phyloP scores from a whole-genome alignment of 2,888 invertebrate species.

The Auanema sp. region DNA sequence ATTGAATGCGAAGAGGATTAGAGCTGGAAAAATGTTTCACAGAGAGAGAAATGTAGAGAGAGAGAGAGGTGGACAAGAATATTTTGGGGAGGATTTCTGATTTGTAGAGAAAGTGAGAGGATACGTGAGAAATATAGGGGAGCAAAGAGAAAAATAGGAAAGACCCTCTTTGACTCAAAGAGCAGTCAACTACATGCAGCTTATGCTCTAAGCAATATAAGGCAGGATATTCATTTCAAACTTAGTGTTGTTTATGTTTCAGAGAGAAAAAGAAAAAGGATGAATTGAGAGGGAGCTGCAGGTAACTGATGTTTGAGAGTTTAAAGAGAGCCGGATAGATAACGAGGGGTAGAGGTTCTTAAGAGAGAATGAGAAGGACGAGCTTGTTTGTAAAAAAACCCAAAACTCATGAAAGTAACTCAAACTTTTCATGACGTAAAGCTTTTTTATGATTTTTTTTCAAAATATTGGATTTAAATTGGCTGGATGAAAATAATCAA shows the following conservation, averaged over 20 bases:
- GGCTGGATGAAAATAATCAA: too few relatives aligned
- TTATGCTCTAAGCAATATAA: background rate
- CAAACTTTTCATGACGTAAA: too few relatives aligned
- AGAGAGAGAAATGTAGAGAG: constrained; percentile 6
- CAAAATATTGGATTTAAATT: too few relatives aligned
- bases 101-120: background rate
- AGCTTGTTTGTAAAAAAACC: constrained; percentile 2
- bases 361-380: constrained; percentile 7
- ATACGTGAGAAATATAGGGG: background rate
- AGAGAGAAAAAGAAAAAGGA: background rate
- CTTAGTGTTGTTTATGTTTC: constrained; percentile 3
- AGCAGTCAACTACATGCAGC: background rate
- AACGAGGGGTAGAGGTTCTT: constrained; percentile 6
- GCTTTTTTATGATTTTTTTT: too few relatives aligned
- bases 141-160: background rate
- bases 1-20: too few relatives aligned
- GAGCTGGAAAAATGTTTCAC: too few relatives aligned
- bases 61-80: background rate
- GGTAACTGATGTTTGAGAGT: constrained; percentile 1
- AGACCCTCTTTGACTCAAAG: background rate
- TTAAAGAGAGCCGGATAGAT: background rate
- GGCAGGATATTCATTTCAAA: constrained; percentile 4
- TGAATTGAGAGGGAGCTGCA: too few relatives aligned
- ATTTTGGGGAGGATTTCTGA: background rate
- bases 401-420: too few relatives aligned